Conservation (phyloP, 23 tunicate genomes). For the Oikopleura albicans region DNA sequence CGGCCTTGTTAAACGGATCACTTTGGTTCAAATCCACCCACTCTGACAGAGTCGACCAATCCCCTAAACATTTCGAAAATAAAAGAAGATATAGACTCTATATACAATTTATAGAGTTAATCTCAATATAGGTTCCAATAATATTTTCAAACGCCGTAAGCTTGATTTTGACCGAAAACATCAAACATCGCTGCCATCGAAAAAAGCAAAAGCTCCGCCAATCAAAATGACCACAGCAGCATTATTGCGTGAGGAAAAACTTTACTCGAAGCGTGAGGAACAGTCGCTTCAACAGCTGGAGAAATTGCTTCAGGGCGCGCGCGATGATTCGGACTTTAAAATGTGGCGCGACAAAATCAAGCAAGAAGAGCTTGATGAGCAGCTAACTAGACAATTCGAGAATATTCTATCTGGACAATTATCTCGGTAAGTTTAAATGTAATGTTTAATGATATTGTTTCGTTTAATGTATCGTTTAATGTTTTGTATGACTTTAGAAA, state of each 20-base stretch:
- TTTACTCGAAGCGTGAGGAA: slow-evolving; percentile 56
- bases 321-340: slow-evolving; percentile 47
- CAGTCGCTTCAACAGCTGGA: slow-evolving; percentile 31
- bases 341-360: neutral
- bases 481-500: no score
- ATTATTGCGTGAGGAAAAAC: slow-evolving; percentile 54
- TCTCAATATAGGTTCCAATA: no score
- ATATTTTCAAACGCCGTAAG: no score
- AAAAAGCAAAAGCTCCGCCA: neutral
- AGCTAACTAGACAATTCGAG: neutral
- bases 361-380: neutral
- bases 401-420: neutral
- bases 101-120: no score
- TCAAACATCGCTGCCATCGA: neutral
- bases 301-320: slow-evolving; percentile 42
- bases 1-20: no score
- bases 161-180: neutral
- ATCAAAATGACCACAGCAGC: slow-evolving; percentile 82
- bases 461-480: no score
- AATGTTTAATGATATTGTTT: no score
- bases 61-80: no score
- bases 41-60: no score
- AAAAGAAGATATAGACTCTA: no score
- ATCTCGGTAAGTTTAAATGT: neutral
- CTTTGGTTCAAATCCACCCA: no score